Base-by-base conservation (phyloP, 2,113 vertebrate species). In the Monarcha castaneiventris region DNA sequence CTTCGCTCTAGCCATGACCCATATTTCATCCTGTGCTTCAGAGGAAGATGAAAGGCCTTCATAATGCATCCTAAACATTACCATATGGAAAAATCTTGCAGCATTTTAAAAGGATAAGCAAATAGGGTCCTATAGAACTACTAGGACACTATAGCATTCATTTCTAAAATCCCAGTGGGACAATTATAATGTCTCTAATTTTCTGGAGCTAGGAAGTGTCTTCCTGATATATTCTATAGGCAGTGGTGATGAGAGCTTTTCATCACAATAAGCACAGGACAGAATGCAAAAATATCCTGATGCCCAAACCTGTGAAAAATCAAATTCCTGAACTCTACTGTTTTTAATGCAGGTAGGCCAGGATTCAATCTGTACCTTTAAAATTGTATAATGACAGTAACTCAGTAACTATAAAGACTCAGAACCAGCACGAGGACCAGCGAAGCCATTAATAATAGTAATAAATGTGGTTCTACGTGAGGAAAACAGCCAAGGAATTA, bases 21-120 rank as follows among this genome's bases (percentile, higher is more conserved):
- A 32, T 79, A 84, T 89, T 96, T 94, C 86, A 89, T 88, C 79
- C 73, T 35, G 25, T 58, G 64, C 85, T 89, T 51, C 86, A 75
- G 88, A 72, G 51, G 56, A 95, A 95, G 94, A 94, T 93, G 83
- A 95, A 96, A 95, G 73, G 66, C 73, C 49, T 76, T 88, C 83
- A 81, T 87, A 96, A 94, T 76, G 76, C 69, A 87, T 41, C 86
- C 92, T 96, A 95, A 95, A 90, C 58, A 84, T 58, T 89, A 78
- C 80, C 86, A 96, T 64, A 93, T 93, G 92, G 93, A 93, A 95
- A 95, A 94, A 81, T 49, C 72, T 80, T 84, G 29, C 16, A 46
- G 41, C 39, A 27, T 82, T 77, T 84, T 55, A 54, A 92, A 96
- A 87, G 49, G 22, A 78, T 68, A 96, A 92, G 89, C 44, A 90